Evolutionary conservation across 2,888 invertebrate genomes (phyloP), one percentile per base, ranked within the genome.

Genomic region (Lasioglossum oenotherae): DNA sequence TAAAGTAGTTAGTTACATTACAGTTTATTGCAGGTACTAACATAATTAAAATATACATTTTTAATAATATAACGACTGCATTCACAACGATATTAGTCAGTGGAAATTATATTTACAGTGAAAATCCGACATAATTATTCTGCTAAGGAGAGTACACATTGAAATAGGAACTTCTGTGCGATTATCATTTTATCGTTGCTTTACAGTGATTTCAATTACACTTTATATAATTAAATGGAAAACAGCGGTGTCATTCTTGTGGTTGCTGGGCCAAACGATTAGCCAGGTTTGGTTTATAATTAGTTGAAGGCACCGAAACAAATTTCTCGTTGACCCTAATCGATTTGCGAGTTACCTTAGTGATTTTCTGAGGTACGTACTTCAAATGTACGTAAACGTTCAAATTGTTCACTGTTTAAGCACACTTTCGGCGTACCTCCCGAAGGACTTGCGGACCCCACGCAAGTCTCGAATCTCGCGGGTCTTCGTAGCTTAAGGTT

Each of bases 401-500:
- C 14, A 71, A 72, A 84, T 84, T 84, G 80, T 60, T 77, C 77
- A 85, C 69, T 74, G 84, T 79, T 84, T 85, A 85, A 85, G 84
- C 38, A 79, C 79, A 78, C 76, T 79, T 72, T 44, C 73, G 49
- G 79, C 72, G 79, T 38, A 67, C 78, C 77, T 82, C 90, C 87
- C 91, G 78, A 64, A 87, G 88, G 88, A 80, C 69, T 72, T 77
- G 73, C 44, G n/a, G 10, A 41, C 49, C 69, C 60, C 82, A 74
- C 53, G 73, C 72, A 69, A 82, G 83, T 46, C 81, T 85, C 85
- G 78, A 85, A 82, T 88, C 87, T 88, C 89, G 82, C 81, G 84
- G 89, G 86, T 83, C 85, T 87, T 80, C 82, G 78, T 87, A 87
- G 91, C 88, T 92, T 89, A 90, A 88, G 87, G 90, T 92, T 92